phyloP scores from a whole-genome alignment of 2,888 invertebrate species.

The Trichopria drosophilae region DNA sequence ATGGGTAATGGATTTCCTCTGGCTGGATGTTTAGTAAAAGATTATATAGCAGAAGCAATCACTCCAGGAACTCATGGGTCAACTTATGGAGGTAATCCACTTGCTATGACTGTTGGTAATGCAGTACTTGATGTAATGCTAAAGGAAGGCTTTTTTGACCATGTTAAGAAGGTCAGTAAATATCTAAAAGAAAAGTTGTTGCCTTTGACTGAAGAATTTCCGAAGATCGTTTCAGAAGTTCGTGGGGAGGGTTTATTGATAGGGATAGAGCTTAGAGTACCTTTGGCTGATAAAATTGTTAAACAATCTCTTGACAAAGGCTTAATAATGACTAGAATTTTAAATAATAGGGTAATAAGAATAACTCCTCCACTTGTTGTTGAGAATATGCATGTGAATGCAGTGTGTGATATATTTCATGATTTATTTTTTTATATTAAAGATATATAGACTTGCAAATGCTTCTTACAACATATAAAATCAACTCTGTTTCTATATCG shows the following conservation, averaged over 20 bases:
- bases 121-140: conserved; percentile 22
- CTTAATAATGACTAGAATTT: conserved; percentile 21
- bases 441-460: conserved; percentile 21
- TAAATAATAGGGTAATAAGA: conserved; percentile 21
- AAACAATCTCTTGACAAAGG: conserved; percentile 22
- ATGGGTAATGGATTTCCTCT: conserved; percentile 19
- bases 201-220: conserved; percentile 23
- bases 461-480: conserved; percentile 18
- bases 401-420: conserved; percentile 22
- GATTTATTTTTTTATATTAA: conserved; percentile 21
- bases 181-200: conserved; percentile 20
- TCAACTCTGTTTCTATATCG: conserved; percentile 16
- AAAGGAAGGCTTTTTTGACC: conserved; percentile 23
- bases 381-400: conserved; percentile 22
- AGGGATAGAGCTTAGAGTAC: conserved; percentile 18
- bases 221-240: conserved; percentile 20
- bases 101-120: conserved; percentile 19
- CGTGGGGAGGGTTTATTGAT: conserved; percentile 20
- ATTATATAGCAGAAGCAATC: conserved; percentile 17
- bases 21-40: conserved; percentile 17
- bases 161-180: conserved; percentile 20
- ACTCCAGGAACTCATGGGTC: conserved; percentile 19
- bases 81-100: conserved; percentile 22
- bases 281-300: conserved; percentile 22
- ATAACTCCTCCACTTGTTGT: conserved; percentile 19